Conservation (phyloP, 2,113 vertebrate species). For the Notiomystis cincta region DNA sequence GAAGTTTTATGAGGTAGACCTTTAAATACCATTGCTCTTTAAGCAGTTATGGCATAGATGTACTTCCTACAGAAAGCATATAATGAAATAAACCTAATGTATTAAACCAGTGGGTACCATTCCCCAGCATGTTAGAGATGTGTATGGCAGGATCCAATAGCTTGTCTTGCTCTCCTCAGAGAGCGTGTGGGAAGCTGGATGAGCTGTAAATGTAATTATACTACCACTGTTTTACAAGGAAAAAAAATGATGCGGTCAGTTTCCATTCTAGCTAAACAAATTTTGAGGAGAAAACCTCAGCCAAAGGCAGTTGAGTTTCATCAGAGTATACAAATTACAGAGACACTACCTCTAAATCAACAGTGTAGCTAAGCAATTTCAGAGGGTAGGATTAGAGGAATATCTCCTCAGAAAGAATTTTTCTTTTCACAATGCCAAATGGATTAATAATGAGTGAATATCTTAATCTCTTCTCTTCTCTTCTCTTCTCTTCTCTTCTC, state of each 20-base stretch:
- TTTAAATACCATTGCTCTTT: constrained; percentile 29
- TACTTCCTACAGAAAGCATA: not conserved
- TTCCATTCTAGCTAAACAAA: not conserved
- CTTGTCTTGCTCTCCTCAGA: not conserved
- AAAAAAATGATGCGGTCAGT: not conserved
- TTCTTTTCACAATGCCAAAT: not conserved
- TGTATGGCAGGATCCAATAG: not conserved
- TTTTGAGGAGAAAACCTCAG: not conserved
- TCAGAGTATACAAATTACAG: not conserved
- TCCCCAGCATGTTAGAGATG: not conserved
- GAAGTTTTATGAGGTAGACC: constrained; percentile 4
- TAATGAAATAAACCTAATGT: not conserved
- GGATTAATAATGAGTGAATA: not conserved
- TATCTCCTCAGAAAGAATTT: not conserved
- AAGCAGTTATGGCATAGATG: not conserved
- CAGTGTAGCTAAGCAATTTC: not conserved
- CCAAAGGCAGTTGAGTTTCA: not conserved
- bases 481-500: not conserved
- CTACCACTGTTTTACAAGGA: not conserved
- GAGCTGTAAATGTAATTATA: not conserved
- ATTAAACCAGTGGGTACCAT: not conserved
- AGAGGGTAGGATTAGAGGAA: not conserved
- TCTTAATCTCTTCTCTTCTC: too few relatives aligned
- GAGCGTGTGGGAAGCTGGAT: not conserved
- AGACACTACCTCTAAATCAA: not conserved